Percentiles rank a stretch among this genome's conserved stretches.
Conservation (phyloP, 1,140 invertebrate species). For the Leucophenga varia region DNA sequence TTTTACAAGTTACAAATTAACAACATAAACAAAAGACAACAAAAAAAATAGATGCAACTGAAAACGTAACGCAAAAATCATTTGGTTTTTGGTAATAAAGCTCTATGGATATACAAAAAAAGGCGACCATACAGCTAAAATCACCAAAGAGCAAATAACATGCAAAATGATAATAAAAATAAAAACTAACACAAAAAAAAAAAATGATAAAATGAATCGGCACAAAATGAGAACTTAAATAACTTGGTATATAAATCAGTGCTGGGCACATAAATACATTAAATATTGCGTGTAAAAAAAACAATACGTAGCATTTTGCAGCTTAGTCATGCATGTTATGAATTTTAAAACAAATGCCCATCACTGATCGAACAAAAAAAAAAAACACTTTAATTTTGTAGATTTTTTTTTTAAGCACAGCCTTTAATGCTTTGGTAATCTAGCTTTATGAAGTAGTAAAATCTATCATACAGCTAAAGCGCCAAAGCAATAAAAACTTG, state of each 20-base stretch:
- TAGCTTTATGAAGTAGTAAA: conserved; percentile 81
- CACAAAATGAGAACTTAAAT: conserved; percentile 4
- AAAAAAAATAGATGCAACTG: conserved; percentile 17
- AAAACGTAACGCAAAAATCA: conserved; percentile 47
- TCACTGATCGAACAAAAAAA: too few species aligned
- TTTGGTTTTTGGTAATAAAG: conserved; percentile 58
- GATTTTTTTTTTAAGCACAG: conserved; percentile 6
- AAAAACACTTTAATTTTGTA: background rate
- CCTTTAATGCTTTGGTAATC: conserved; percentile 86
- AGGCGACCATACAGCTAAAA: conserved; percentile 56
- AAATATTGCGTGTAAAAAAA: background rate
- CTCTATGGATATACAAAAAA: conserved; percentile 44
- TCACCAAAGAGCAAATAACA: conserved; percentile 57
- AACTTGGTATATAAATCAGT: too few species aligned
- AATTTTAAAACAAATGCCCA: too few species aligned
- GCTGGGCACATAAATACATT: too few species aligned
- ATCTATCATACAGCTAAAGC: conserved; percentile 92
- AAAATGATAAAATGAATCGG: conserved; percentile 4
- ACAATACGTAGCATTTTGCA: too few species aligned
- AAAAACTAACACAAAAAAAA: conserved; percentile 24
- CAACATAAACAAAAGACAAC: conserved; percentile 3
- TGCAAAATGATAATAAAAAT: conserved; percentile 33
- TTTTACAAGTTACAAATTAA: background rate
- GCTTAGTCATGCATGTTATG: too few species aligned
- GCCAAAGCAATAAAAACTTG: conserved; percentile 77